These are phyloP conservation scores for Lagria hirta DNA, from an alignment of 2,888 invertebrate species.

Conservation along the genomic window DNA sequence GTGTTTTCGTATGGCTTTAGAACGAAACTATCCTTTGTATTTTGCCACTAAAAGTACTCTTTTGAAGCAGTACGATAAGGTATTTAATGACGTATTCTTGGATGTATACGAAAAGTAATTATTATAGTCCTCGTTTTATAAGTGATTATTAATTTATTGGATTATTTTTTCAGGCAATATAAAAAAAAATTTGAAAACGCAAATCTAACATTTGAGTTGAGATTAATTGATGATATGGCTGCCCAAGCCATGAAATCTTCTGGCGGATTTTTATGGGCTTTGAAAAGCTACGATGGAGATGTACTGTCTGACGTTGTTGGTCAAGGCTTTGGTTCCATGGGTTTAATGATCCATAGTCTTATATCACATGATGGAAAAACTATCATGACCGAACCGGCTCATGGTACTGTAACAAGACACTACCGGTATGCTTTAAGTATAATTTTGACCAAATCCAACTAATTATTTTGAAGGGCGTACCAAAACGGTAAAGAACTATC, in stretches of 20 bases:
- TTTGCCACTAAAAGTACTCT: conserved; percentile 87
- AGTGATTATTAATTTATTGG: not conserved
- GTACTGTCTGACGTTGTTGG: conserved; percentile 85
- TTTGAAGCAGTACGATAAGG: conserved; percentile 79
- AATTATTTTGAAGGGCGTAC: conserved; percentile 60
- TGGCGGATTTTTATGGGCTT: conserved; percentile 86
- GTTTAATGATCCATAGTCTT: conserved; percentile 84
- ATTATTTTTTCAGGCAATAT: conserved; percentile 60
- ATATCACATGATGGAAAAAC: conserved; percentile 83
- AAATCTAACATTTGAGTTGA: conserved; percentile 83
- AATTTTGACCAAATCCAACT: conserved; percentile 56
- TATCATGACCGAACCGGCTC: conserved; percentile 84
- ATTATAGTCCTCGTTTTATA: not conserved
- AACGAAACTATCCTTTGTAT: conserved; percentile 81
- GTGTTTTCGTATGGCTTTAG: conserved; percentile 80
- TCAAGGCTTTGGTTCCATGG: conserved; percentile 72
- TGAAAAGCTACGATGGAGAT: conserved; percentile 88
- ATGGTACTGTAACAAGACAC: conserved; percentile 85
- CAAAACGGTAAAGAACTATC: conserved; percentile 80
- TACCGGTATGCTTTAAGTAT: conserved; percentile 56
- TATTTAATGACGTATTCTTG: conserved; percentile 86
- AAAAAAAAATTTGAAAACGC: conserved; percentile 68
- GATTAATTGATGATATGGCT: conserved; percentile 88
- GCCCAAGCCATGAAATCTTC: conserved; percentile 77
- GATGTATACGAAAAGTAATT: conserved; percentile 73